Conservation (phyloP, 2,113 vertebrate species). For the Peromyscus polionotus region DNA sequence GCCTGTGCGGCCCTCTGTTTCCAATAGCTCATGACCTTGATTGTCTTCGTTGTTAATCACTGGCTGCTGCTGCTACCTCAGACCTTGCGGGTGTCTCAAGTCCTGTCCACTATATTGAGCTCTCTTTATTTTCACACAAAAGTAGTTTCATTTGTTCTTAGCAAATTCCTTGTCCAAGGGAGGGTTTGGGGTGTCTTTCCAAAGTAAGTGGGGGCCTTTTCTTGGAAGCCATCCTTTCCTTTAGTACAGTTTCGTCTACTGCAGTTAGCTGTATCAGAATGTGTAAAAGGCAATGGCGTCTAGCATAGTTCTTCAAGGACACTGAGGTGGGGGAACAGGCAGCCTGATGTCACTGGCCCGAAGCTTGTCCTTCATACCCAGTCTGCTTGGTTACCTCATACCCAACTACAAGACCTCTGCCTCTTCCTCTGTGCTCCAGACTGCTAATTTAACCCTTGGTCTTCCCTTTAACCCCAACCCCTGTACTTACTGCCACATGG, state of each 20-base stretch:
- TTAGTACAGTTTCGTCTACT: too few species aligned
- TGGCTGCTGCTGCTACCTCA: background rate
- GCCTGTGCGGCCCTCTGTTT: background rate
- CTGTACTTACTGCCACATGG: background rate
- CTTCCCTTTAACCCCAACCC: background rate
- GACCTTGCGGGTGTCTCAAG: background rate
- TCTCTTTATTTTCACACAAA: background rate
- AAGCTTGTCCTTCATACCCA: background rate
- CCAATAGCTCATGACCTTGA: background rate
- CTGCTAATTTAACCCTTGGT: background rate
- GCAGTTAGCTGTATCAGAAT: background rate
- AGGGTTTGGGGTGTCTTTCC: background rate
- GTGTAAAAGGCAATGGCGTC: background rate
- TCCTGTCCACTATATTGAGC: background rate
- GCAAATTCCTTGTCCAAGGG: background rate
- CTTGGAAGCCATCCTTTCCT: background rate
- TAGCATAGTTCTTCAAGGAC: background rate
- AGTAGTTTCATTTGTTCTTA: background rate
- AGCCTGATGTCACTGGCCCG: background rate
- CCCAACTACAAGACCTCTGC: background rate
- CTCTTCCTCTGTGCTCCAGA: background rate
- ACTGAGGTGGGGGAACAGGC: background rate
- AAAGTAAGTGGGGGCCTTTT: too few species aligned
- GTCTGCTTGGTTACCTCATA: background rate
- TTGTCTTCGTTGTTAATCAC: background rate